Evolutionary conservation across 2,113 vertebrate species (phyloP), one percentile per base, ranked within the genome.

Genomic region (Sphaerodactylus townsendi): DNA sequence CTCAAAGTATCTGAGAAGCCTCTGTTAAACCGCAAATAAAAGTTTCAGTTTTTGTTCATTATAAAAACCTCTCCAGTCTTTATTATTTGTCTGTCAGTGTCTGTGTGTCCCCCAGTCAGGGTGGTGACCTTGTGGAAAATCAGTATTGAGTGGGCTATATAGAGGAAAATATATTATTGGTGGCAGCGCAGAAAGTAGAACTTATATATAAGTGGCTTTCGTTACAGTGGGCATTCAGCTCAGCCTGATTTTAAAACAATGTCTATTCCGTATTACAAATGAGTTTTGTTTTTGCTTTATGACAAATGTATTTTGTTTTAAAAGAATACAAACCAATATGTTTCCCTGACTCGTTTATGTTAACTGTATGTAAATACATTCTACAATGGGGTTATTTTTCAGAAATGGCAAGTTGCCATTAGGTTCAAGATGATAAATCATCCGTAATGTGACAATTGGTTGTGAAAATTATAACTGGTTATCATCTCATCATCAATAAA

Each of bases 401-500:
- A 69, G 80, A 7, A 76, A 66, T 65, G 87, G 48, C 46, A 85
- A 65, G 17, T 56, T 78, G 35, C 82, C 77, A 74, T 5, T 5
- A 87, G 50, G 53, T 70, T 3, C 48, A 48, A 77, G 64, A 4
- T 85, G 30, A 93, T 88, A 90, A 87, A 88, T 86, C 62, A 84
- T 85, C 19, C 75, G 37, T 82, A 89, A 76, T 56, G 75, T 2
- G 35, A 75, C 50, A 72, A 88, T 87, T 84, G 84, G 53, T 84
- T 84, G 72, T 81, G 77, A 86, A 88, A 92, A 89, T 79, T 88
- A n/a, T n/a, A 86, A 93, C 86, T 77, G 2, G 79, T 46, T 11
- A 78, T 91, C 53, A 88, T 85, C 53, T 87, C 85, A 85, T 82
- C 72, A 85, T 91, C 81, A 88, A 48, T 88, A 90, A 33, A 83